These are phyloP conservation scores for Drepana falcataria DNA, from an alignment of 2,888 invertebrate genomes.

Conservation along the genomic window DNA sequence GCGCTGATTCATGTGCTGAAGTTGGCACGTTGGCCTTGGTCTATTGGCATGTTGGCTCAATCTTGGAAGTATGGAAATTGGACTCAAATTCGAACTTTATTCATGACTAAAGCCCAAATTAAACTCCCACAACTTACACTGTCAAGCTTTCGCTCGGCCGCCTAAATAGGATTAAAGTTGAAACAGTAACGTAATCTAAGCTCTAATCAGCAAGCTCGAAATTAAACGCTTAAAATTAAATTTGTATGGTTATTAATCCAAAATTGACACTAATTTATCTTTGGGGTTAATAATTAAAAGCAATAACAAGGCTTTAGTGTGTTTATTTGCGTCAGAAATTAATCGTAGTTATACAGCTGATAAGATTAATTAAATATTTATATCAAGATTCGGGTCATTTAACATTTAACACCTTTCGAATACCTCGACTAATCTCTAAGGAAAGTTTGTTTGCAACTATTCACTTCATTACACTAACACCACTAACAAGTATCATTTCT, in stretches of 20 bases:
- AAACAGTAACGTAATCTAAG: conserved; percentile 16
- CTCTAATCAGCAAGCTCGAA: conserved; percentile 3
- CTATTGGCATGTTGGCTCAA: neutral
- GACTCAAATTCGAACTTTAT: conserved; percentile 41
- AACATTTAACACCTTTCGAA: too few relatives aligned
- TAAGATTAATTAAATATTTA: too few relatives aligned
- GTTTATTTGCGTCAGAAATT: too few relatives aligned
- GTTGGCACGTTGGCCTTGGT: neutral
- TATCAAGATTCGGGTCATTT: too few relatives aligned
- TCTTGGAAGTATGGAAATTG: conserved; percentile 35
- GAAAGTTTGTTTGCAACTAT: conserved; percentile 27
- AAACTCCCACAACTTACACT: conserved; percentile 30
- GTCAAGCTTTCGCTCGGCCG: conserved; percentile 28
- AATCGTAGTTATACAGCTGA: too few relatives aligned
- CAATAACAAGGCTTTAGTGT: neutral
- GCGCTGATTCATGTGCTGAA: neutral
- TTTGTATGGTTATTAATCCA: neutral
- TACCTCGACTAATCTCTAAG: neutral
- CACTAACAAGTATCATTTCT: conserved; percentile 62
- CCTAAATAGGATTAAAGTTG: conserved; percentile 35
- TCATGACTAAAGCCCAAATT: conserved; percentile 27
- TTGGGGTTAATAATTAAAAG: neutral
- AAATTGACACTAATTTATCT: neutral
- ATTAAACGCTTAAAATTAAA: neutral
- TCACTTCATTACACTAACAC: conserved; percentile 52